A percentile compares a stretch with the other conserved stretches of the same genome.
Conservation (phyloP, 2,888 invertebrate species). For the Ophion ventricosus region DNA sequence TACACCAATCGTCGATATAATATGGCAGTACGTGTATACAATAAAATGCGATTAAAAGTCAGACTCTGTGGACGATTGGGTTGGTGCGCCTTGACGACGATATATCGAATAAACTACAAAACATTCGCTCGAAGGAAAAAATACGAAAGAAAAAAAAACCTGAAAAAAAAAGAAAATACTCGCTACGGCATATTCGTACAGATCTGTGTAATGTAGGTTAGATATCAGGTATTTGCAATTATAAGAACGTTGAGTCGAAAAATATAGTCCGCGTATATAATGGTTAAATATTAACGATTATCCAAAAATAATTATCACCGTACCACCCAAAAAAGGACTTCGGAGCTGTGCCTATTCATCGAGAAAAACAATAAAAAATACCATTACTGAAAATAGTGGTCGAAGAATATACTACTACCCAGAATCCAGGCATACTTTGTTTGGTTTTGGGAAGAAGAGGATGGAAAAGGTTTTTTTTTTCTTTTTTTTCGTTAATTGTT, state of each 20-base stretch:
- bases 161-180: conserved; percentile 22
- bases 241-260: conserved; percentile 64
- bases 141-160: neutral
- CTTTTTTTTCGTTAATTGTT: neutral
- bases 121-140: conserved; percentile 28
- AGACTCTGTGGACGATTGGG: conserved; percentile 63
- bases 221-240: conserved; percentile 44
- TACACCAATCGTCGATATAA: conserved; percentile 27
- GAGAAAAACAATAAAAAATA: conserved; percentile 4
- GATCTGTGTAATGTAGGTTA: conserved; percentile 33
- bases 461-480: conserved; percentile 8
- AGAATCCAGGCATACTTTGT: neutral
- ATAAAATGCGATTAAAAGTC: conserved; percentile 55
- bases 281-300: conserved; percentile 23
- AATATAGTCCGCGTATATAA: conserved; percentile 57
- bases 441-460: conserved; percentile 20
- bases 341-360: conserved; percentile 16
- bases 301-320: conserved; percentile 39
- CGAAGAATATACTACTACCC: conserved; percentile 28
- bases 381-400: neutral
- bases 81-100: conserved; percentile 56
- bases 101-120: conserved; percentile 44
- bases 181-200: conserved; percentile 16
- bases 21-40: conserved; percentile 52
- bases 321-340: conserved; percentile 30